These are phyloP conservation scores for Tribolium freemani DNA, from an alignment of 2,888 invertebrate genomes.

Conservation along the genomic window DNA sequence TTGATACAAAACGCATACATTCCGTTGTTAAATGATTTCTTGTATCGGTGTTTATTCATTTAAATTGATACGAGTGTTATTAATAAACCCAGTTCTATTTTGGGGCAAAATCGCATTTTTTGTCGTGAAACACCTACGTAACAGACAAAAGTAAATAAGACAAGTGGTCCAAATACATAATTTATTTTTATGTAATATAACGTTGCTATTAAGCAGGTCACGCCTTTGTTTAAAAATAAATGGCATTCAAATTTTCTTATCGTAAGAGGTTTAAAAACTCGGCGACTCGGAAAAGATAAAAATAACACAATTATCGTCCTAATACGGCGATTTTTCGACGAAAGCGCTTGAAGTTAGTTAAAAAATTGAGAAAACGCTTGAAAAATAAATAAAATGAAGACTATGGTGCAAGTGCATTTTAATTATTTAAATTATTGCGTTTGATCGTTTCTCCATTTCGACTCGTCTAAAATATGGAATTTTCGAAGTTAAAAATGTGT, in stretches of 20 bases:
- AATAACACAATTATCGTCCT: neutral
- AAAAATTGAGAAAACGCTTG: too few relatives aligned
- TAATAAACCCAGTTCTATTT: slow-evolving; percentile 26
- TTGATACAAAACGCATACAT: slow-evolving; percentile 27
- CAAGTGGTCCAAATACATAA: neutral
- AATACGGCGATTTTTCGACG: too few relatives aligned
- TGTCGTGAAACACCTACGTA: too few relatives aligned
- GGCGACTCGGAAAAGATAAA: neutral
- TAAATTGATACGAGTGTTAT: slow-evolving; percentile 10
- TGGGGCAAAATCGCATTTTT: neutral
- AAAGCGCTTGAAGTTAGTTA: too few relatives aligned
- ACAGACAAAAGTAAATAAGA: too few relatives aligned
- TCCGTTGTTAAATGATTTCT: slow-evolving; percentile 27
- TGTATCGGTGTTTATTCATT: slow-evolving; percentile 11
- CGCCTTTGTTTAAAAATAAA: neutral
- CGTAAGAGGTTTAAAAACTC: neutral
- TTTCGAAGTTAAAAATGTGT: too few relatives aligned
- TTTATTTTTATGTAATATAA: neutral
- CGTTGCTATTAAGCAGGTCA: neutral
- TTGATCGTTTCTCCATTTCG: too few relatives aligned
- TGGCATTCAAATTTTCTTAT: neutral
- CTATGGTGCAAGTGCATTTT: too few relatives aligned
- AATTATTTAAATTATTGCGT: too few relatives aligned
- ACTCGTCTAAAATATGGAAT: too few relatives aligned
- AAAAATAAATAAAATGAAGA: too few relatives aligned